Conservation (phyloP, 2,113 vertebrate genomes). For the Spea bombifrons region DNA sequence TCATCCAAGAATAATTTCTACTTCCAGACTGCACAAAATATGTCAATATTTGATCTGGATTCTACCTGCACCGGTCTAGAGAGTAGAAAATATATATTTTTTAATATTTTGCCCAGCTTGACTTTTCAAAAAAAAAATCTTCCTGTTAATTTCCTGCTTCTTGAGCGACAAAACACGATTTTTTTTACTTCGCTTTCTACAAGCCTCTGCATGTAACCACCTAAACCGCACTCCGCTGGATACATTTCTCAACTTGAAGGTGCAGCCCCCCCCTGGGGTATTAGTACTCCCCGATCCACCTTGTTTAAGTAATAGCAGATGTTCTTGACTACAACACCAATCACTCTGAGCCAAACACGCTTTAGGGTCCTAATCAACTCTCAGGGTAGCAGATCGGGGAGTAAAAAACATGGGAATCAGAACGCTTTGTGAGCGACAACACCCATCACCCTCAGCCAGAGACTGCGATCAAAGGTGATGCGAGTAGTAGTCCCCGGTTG, state of each 20-base stretch:
- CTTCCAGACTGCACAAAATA: background rate
- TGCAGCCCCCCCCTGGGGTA: background rate
- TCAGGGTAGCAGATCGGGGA: too few species aligned
- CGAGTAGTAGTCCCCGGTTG: too few species aligned
- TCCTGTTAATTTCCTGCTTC: constrained; percentile 2
- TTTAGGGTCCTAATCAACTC: too few species aligned
- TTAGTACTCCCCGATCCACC: background rate
- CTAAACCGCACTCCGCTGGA: background rate
- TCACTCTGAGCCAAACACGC: background rate
- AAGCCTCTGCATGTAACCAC: constrained; percentile 18
- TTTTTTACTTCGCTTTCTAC: background rate
- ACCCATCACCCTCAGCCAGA: background rate
- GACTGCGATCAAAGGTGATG: background rate
- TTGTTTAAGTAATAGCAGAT: too few species aligned
- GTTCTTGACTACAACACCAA: background rate
- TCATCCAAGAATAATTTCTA: constrained; percentile 13
- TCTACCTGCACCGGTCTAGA: background rate
- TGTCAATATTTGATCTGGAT: constrained; percentile 24
- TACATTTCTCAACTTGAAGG: background rate
- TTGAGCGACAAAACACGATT: background rate
- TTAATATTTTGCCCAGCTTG: background rate
- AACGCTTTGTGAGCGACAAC: background rate
- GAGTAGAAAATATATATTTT: background rate
- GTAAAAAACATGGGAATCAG: too few species aligned
- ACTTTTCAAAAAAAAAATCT: background rate